Conservation (phyloP, 2,113 vertebrate species). For the Platysteira castanea region DNA sequence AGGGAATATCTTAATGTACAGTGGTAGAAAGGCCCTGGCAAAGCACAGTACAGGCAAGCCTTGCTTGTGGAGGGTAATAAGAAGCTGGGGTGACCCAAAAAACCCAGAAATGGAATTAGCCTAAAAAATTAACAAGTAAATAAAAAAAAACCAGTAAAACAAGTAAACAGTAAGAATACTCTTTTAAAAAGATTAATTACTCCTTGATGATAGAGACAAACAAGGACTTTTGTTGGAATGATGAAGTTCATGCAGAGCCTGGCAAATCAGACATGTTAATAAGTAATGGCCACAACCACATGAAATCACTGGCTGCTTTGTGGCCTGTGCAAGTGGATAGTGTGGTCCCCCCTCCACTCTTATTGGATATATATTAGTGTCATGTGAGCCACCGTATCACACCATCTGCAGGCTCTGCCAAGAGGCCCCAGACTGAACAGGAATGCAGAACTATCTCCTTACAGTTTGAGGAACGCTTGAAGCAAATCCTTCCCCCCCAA, state of each 20-base stretch:
- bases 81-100: not conserved
- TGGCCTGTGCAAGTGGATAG: not conserved
- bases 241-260: not conserved
- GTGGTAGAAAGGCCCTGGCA: not conserved
- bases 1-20: not conserved
- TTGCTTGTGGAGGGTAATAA: not conserved
- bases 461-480: not conserved
- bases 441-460: constrained; percentile 6
- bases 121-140: not conserved
- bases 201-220: not conserved
- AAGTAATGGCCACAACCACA: not conserved
- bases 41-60: not conserved
- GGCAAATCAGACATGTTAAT: not conserved
- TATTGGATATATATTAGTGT: not conserved
- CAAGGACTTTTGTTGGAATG: not conserved
- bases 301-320: not conserved
- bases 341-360: not conserved
- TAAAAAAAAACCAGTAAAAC: not conserved
- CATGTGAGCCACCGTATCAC: not conserved
- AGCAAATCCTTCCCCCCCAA: not conserved
- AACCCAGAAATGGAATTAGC: not conserved
- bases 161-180: not conserved
- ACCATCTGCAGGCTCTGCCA: not conserved
- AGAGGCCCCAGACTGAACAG: not conserved
- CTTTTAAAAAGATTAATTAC: not conserved